A percentile compares a stretch with the other conserved stretches of the same genome.
These are phyloP conservation scores for Ahaetulla prasina DNA, from an alignment of 2,113 vertebrate genomes.

Conservation along the genomic window DNA sequence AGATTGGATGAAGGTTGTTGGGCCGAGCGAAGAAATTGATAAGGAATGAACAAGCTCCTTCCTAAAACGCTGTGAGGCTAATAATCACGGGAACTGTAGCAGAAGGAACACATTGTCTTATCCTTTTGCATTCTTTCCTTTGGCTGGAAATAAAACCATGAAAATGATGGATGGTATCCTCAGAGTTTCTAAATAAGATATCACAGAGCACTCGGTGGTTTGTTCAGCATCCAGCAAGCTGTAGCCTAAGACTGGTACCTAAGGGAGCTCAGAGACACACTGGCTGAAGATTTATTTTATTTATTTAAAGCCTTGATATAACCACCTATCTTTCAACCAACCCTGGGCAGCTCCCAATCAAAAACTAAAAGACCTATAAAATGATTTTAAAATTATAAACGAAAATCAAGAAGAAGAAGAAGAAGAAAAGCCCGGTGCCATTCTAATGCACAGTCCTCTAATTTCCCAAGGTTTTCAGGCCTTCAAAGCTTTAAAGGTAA, in stretches of 20 bases:
- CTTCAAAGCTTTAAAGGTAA: neutral
- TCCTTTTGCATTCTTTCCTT: neutral
- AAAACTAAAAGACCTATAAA: neutral
- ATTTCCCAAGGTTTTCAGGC: neutral
- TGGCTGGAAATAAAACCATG: neutral
- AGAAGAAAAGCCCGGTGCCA: neutral
- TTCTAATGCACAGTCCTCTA: neutral
- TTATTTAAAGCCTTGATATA: neutral
- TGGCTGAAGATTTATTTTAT: neutral
- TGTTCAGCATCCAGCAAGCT: neutral
- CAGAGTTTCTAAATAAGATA: neutral
- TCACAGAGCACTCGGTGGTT: neutral
- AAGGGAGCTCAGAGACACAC: neutral
- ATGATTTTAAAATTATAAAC: neutral
- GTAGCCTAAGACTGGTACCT: neutral
- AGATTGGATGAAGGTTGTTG: neutral
- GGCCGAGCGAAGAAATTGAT: neutral
- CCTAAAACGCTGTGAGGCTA: neutral
- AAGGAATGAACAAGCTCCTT: neutral
- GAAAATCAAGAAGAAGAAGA: too few species aligned
- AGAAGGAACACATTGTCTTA: neutral
- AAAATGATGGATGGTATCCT: neutral
- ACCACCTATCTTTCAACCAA: neutral
- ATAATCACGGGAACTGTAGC: neutral
- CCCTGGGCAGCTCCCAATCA: neutral